A percentile compares a stretch with the other conserved stretches of the same genome.
These are phyloP conservation scores for Scomber japonicus DNA, from an alignment of 2,113 vertebrate species.

Conservation along the genomic window DNA sequence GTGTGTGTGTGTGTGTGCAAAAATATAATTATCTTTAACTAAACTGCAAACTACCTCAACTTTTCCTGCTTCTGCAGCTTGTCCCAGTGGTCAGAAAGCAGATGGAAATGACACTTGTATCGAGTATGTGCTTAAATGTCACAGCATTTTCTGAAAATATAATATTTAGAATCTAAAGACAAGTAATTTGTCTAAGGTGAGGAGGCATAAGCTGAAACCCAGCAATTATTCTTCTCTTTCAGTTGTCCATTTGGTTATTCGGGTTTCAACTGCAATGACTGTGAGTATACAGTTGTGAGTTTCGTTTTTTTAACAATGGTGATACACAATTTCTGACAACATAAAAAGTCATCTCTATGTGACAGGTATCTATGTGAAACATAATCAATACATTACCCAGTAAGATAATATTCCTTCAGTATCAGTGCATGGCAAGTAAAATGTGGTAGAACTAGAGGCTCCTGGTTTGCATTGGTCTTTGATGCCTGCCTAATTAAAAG, in stretches of 20 bases:
- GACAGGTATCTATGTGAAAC: too few species aligned
- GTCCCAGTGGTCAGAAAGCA: conserved; percentile 44
- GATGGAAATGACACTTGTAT: neutral
- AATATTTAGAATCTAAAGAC: too few species aligned
- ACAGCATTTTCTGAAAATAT: neutral
- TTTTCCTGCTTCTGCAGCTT: conserved; percentile 60
- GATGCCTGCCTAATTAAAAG: too few species aligned
- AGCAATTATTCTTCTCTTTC: conserved; percentile 49
- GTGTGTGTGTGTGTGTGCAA: neutral
- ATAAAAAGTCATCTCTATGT: too few species aligned
- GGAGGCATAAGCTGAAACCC: neutral
- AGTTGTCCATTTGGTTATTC: conserved; percentile 79
- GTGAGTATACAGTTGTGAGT: conserved; percentile 73
- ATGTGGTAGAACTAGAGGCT: too few species aligned
- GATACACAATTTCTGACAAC: too few species aligned
- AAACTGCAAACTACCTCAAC: neutral
- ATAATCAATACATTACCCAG: too few species aligned
- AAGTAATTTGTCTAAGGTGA: neutral
- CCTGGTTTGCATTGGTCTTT: too few species aligned
- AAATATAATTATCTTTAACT: neutral
- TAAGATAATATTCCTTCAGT: too few species aligned
- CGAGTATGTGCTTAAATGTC: conserved; percentile 54
- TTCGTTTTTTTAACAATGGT: too few species aligned
- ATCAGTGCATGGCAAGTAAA: too few species aligned
- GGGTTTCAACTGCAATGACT: conserved; percentile 79